Evolutionary conservation across 2,888 invertebrate genomes (phyloP).

Genomic region (Papilio protenor): DNA sequence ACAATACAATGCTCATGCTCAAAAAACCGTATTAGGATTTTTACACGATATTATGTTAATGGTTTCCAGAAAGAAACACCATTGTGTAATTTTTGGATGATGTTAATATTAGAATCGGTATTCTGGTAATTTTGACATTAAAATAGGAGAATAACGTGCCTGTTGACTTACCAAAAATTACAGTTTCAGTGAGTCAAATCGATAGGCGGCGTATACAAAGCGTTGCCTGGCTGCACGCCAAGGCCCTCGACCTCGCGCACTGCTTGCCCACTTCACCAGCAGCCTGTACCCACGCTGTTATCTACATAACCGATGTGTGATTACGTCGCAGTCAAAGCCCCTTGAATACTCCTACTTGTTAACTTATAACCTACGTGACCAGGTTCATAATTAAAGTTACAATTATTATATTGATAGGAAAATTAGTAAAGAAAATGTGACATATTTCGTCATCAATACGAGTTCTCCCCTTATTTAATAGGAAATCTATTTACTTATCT

Average conservation of each 20-base stretch:
- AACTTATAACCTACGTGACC: neutral
- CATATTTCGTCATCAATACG: neutral
- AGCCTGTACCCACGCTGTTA: conserved; percentile 32
- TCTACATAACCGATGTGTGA: conserved; percentile 25
- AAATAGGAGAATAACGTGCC: conserved; percentile 29
- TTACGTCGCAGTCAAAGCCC: conserved; percentile 19
- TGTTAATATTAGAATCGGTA: neutral
- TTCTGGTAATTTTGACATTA: neutral
- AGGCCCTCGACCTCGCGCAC: conserved; percentile 64
- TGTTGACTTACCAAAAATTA: conserved; percentile 58
- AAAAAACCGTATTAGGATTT: too few species aligned
- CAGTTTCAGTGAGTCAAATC: conserved; percentile 74
- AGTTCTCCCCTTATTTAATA: neutral
- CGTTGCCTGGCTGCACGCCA: conserved; percentile 73
- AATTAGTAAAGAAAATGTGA: neutral
- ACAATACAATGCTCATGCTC: too few species aligned
- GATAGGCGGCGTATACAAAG: conserved; percentile 65
- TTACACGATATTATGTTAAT: too few species aligned
- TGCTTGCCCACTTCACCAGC: conserved; percentile 57
- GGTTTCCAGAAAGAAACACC: neutral
- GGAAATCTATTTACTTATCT: neutral
- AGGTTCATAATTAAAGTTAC: neutral
- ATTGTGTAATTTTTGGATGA: neutral
- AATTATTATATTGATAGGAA: neutral
- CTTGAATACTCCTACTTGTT: conserved; percentile 4